Evolutionary conservation across 2,113 vertebrate genomes (phyloP).

Genomic region (Pterophyllum scalare): DNA sequence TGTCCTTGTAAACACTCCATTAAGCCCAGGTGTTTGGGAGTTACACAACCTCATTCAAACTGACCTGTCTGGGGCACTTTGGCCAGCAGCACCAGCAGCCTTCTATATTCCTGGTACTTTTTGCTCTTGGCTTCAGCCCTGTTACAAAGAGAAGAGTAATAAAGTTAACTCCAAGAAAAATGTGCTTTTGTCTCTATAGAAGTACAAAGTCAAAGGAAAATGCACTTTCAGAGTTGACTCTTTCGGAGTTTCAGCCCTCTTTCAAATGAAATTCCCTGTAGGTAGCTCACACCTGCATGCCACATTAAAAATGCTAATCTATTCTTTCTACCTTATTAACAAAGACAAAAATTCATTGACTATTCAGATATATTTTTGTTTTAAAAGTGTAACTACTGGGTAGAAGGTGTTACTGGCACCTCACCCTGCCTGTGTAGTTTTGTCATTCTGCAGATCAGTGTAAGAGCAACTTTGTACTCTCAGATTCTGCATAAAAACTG

Average conservation of each 20-base stretch:
- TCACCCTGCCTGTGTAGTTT: background rate
- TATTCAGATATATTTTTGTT: background rate
- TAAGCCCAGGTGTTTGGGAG: slow-evolving; percentile 13
- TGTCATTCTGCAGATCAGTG: background rate
- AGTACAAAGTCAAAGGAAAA: background rate
- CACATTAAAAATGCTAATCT: too few species aligned
- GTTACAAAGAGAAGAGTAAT: slow-evolving; percentile 29
- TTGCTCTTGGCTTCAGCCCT: slow-evolving; percentile 70
- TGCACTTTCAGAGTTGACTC: background rate
- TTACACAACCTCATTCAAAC: slow-evolving; percentile 35
- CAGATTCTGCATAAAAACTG: background rate
- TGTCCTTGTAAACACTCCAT: background rate
- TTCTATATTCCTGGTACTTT: slow-evolving; percentile 77
- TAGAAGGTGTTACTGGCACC: too few species aligned
- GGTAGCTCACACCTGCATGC: background rate
- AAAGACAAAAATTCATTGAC: background rate
- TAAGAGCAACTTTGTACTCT: background rate
- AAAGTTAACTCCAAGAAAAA: slow-evolving; percentile 4
- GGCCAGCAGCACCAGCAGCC: slow-evolving; percentile 79
- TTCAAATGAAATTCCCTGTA: background rate
- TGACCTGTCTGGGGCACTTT: slow-evolving; percentile 88
- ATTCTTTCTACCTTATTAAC: background rate
- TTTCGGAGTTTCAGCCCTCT: background rate
- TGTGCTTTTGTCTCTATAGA: background rate
- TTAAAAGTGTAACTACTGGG: background rate